Evolutionary conservation across 2,113 vertebrate species (phyloP).

Genomic region (Zosterops japonicus): DNA sequence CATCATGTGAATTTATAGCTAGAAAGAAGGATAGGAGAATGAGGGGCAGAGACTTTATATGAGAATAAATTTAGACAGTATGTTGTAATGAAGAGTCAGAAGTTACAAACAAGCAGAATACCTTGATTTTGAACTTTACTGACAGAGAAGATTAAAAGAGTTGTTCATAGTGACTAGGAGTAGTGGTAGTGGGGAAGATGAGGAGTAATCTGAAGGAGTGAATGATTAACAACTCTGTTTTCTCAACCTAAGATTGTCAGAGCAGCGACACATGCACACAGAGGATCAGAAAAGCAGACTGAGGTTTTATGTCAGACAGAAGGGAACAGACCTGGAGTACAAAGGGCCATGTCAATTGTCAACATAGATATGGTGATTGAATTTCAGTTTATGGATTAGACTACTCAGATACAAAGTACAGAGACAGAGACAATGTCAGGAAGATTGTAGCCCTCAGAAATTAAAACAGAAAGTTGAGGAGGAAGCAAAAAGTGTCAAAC

Average conservation of each 20-base stretch:
- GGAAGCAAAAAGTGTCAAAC: not conserved
- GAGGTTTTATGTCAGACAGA: not conserved
- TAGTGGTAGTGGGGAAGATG: not conserved
- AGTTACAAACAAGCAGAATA: not conserved
- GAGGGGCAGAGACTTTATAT: not conserved
- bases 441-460: not conserved
- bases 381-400: not conserved
- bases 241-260: not conserved
- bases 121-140: slow-evolving; percentile 10
- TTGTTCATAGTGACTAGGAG: not conserved
- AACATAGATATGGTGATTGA: not conserved
- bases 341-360: not conserved
- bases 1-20: not conserved
- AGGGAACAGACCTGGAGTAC: not conserved
- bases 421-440: not conserved
- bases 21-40: not conserved
- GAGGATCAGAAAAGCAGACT: slow-evolving; percentile 1
- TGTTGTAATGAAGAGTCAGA: not conserved
- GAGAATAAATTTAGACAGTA: not conserved
- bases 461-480: not conserved
- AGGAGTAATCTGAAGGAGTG: not conserved
- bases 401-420: not conserved
- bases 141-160: not conserved
- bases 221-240: not conserved
- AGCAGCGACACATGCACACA: not conserved